These are phyloP conservation scores for Chelmon rostratus DNA, from an alignment of 2,797 vertebrate genomes.

Conservation along the genomic window DNA sequence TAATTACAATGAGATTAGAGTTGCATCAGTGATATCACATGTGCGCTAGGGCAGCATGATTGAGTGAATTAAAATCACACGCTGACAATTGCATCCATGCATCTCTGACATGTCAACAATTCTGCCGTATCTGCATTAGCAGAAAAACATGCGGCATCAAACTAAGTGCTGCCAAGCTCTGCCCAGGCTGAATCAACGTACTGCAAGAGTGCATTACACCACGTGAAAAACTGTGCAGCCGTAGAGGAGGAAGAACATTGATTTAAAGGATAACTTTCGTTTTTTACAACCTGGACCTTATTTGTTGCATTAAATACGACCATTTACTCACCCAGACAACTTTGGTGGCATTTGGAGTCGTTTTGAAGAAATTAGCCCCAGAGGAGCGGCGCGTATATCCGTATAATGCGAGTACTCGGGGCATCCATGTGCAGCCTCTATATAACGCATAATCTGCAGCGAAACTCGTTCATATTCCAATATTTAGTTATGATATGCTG, in stretches of 20 bases:
- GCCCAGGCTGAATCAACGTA: background rate
- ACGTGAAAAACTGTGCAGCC: background rate
- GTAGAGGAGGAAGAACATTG: background rate
- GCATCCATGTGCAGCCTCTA: no score
- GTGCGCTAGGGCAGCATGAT: background rate
- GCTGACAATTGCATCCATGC: background rate
- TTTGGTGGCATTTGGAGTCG: no score
- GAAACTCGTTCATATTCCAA: no score
- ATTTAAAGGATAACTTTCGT: no score
- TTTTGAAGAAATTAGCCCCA: no score
- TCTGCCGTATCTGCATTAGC: background rate
- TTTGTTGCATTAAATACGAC: no score
- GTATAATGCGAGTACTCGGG: no score
- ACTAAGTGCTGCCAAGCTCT: background rate
- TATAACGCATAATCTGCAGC: no score
- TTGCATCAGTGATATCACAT: background rate
- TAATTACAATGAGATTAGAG: background rate
- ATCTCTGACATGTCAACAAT: background rate
- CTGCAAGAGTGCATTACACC: background rate
- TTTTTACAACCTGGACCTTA: no score
- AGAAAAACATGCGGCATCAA: background rate
- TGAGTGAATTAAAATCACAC: background rate
- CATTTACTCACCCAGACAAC: no score
- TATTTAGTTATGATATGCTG: no score
- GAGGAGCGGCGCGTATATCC: no score